Percentiles rank a stretch among this genome's conserved stretches.
phyloP scores from a whole-genome alignment of 92 coral and sea anemone species.

The Diadumene lineata region DNA sequence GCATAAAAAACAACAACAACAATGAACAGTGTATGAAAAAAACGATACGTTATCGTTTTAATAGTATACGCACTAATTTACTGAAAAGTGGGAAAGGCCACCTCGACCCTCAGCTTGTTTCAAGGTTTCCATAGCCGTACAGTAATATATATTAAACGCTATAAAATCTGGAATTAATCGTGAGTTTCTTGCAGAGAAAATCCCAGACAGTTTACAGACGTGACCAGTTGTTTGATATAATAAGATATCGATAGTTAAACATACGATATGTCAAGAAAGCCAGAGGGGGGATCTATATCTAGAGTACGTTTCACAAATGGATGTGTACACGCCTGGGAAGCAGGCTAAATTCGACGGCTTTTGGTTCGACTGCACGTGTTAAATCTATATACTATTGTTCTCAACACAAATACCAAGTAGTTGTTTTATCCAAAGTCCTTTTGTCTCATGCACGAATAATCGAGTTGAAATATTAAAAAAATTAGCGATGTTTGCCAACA shows the following conservation, averaged over 20 bases:
- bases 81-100: neutral
- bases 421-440: slow-evolving; percentile 48
- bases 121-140: neutral
- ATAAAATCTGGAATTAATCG: neutral
- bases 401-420: slow-evolving; percentile 56
- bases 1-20: slow-evolving; percentile 17
- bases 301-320: slow-evolving; percentile 5
- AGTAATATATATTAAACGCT: neutral
- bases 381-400: slow-evolving; percentile 54
- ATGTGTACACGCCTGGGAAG: slow-evolving; percentile 12
- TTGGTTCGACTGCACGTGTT: slow-evolving; percentile 62
- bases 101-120: too few relatives aligned
- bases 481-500: neutral
- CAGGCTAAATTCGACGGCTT: slow-evolving; percentile 9
- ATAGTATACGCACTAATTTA: neutral
- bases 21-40: neutral
- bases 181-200: neutral
- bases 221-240: neutral
- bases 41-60: slow-evolving; percentile 6
- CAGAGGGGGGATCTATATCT: neutral
- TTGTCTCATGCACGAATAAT: slow-evolving; percentile 36
- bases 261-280: neutral
- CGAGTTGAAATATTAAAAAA: neutral
- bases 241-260: neutral
- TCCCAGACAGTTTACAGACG: neutral